Base-by-base conservation (phyloP, 2,888 invertebrate genomes). In the Himalopsyche kuldschensis region DNA sequence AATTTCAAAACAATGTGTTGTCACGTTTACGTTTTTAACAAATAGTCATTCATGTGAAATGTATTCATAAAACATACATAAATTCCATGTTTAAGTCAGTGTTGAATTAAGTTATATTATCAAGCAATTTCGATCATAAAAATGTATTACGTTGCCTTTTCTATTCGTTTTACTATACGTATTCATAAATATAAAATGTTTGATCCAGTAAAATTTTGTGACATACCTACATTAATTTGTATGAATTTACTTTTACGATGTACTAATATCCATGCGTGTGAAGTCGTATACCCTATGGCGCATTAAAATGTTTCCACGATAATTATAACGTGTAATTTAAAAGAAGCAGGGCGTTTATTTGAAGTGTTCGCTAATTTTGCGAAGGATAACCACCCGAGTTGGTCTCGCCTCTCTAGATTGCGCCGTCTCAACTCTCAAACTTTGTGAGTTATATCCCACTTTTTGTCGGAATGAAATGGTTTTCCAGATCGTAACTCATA, bases 361-460 rank as follows among this genome's bases (percentile, higher is more conserved):
- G 69, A 69, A 69, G 69, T 69, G 69, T 69, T 69, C 30, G 69
- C 69, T 69, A 69, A 69, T 69, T 69, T 27, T 27, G 20, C 69
- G 69, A 69, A 69, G 69, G 69, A 69, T 69, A 30, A 69, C 69
- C 69, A 15, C 69, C 69, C 69, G 55, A 55, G 55, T 55, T 20
- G 55, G 55, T 55, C 24, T 24, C 55, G 15, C 15, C 24, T 27
- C 69, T 27, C 27, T 69, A 69, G 69, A 69, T 69, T 69, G 69
- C 27, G 69, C 55, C 46, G 75, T 82, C 78, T 75, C 77, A 24
- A 77, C 77, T 79, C 75, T 69, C 77, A 81, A 85, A 85, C 80
- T 85, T 85, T 83, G 46, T 83, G 85, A 85, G 85, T 85, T 81
- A 85, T 85, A 48, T 79, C 75, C 78, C 81, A 81, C 80, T 84